Evolutionary conservation across 1,140 invertebrate species (phyloP), one percentile per base, ranked within the genome.

Genomic region (Zelostemma sp.): DNA sequence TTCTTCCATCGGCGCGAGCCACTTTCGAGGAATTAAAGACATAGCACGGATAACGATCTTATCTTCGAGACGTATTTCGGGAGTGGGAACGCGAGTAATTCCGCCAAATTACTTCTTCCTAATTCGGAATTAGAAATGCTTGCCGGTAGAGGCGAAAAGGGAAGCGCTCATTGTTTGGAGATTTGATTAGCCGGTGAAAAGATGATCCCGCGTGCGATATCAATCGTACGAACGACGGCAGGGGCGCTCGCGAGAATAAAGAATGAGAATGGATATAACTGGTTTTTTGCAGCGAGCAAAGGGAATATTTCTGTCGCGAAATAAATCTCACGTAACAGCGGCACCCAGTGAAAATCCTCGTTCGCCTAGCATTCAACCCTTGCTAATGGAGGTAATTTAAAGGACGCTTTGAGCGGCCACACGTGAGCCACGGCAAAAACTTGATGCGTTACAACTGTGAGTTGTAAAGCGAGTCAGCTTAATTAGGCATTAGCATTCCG

Each of bases 361-460:
- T 80, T 82, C 77, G 78, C 73, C 73, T 71, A 72, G 75, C 59
- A 79, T 82, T 81, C 79, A 79, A 79, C 74, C 78, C 77, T 76
- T 76, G 76, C 79, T 82, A 82, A 81, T 84, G 73, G 79, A 72
- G 81, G 81, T 85, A 82, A 85, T 84, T 84, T 82, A 82, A 83
- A 79, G 81, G 82, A 82, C 77, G 80, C 81, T 84, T 84, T 82
- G 81, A 83, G 83, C 80, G 74, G 71, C 62, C 75, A 76, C 76
- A 80, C 77, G 81, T 78, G 80, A 82, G 75, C 71, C 61, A 73
- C 73, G 73, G 68, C 75, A 80, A 81, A 83, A 81, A 83, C 76
- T 77, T 80, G 74, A 77, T 77, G 76, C 76, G 74, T 72, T 78
- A 74, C 72, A 76, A 73, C 58, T 47, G 47, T 43, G 18, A 69